These are phyloP conservation scores for Centropyge bicolor DNA, from an alignment of 2,797 vertebrate species.

Conservation along the genomic window DNA sequence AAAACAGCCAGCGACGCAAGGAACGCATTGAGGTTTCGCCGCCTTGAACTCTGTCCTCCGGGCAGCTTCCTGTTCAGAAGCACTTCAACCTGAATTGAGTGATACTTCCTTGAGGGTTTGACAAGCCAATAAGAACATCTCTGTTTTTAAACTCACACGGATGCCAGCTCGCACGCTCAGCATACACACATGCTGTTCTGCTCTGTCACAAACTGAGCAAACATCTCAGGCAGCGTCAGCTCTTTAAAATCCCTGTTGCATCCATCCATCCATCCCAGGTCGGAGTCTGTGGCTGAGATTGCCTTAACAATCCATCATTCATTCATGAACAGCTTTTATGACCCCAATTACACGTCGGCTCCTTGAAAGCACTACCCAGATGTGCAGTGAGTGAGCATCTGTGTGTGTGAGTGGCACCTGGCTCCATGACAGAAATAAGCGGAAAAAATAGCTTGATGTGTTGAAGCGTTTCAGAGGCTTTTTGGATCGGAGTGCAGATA, in stretches of 20 bases:
- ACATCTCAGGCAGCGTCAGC: not conserved
- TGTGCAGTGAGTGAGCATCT: conserved; percentile 47
- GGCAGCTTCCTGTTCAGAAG: conserved; percentile 42
- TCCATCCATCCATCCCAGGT: conserved; percentile 38
- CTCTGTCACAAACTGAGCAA: not conserved
- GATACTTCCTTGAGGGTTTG: conserved; percentile 8
- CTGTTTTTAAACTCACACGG: not conserved
- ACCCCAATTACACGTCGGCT: conserved; percentile 67
- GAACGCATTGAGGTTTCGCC: conserved; percentile 29
- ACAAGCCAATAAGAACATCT: conserved; percentile 29
- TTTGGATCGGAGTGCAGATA: conserved; percentile 37
- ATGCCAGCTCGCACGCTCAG: conserved; percentile 9
- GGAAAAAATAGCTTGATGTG: conserved; percentile 36
- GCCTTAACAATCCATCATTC: conserved; percentile 75
- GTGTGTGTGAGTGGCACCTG: conserved; percentile 59
- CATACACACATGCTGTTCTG: not conserved
- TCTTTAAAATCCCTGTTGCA: conserved; percentile 36
- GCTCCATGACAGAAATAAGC: conserved; percentile 56
- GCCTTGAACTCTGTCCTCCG: conserved; percentile 41
- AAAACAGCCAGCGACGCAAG: conserved; percentile 6
- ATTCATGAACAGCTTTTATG: conserved; percentile 79
- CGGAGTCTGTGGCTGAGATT: conserved; percentile 59
- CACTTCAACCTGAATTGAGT: conserved; percentile 19
- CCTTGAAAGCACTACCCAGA: conserved; percentile 68
- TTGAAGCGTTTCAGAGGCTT: conserved; percentile 41